Conservation (phyloP, 2,113 vertebrate species). For the Campylorhamphus procurvoides region DNA sequence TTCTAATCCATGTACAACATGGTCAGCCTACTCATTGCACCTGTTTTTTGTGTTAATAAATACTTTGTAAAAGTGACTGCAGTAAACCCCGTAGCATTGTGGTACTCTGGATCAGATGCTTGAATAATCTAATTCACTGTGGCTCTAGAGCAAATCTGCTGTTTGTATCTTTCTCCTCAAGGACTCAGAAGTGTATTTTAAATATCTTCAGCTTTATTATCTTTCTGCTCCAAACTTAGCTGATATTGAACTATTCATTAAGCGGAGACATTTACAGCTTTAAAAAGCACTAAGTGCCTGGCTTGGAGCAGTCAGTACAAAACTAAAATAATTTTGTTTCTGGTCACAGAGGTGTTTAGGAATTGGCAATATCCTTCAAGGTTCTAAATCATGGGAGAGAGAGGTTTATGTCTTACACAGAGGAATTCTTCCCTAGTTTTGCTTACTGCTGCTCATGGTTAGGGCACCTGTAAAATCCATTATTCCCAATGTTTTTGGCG, state of each 20-base stretch:
- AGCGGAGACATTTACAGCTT: neutral
- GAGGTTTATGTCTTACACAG: neutral
- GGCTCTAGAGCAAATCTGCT: neutral
- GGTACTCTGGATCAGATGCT: neutral
- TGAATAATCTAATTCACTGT: neutral
- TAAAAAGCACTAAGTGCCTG: neutral
- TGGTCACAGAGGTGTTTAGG: neutral
- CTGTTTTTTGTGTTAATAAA: neutral
- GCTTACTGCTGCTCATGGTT: neutral
- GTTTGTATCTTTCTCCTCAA: neutral
- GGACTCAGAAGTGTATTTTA: neutral
- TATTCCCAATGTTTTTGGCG: neutral
- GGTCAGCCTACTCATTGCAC: neutral
- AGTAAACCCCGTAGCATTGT: neutral
- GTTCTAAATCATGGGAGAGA: neutral
- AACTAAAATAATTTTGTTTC: neutral
- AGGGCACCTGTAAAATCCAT: neutral
- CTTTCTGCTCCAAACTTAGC: neutral
- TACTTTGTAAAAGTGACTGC: neutral
- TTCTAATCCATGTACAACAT: neutral
- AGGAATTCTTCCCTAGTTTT: neutral
- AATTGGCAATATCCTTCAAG: neutral
- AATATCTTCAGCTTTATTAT: neutral
- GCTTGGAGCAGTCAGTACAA: neutral
- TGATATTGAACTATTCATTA: neutral